These are phyloP conservation scores for Eupsilia transversa DNA, from an alignment of 2,888 invertebrate species.

Conservation along the genomic window DNA sequence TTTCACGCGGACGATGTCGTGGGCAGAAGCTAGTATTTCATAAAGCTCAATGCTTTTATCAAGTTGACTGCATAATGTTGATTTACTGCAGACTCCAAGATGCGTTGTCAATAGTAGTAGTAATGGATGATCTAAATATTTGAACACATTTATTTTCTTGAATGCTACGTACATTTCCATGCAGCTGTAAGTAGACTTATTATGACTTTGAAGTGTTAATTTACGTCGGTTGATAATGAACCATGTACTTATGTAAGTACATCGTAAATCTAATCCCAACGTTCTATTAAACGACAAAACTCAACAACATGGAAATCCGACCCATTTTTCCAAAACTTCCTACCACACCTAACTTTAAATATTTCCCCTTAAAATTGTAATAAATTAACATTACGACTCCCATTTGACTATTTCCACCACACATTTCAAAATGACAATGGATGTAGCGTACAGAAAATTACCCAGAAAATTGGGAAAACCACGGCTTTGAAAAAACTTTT, in stretches of 20 bases:
- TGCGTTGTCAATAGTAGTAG: background rate
- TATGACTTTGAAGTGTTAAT: background rate
- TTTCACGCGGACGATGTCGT: too few species aligned
- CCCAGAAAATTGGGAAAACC: slow-evolving; percentile 80
- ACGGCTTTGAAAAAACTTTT: slow-evolving; percentile 79
- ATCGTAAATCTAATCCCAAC: slow-evolving; percentile 29
- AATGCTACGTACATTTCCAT: background rate
- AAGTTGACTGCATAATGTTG: too few species aligned
- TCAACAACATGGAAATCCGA: slow-evolving; percentile 38
- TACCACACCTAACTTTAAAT: slow-evolving; percentile 60
- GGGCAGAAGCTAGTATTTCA: too few species aligned
- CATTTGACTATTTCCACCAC: slow-evolving; percentile 79
- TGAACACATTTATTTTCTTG: background rate
- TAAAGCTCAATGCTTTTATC: background rate
- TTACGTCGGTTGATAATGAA: background rate
- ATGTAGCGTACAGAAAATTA: slow-evolving; percentile 74
- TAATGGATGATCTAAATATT: background rate
- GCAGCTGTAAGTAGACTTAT: background rate
- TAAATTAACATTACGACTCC: slow-evolving; percentile 77
- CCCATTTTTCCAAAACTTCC: slow-evolving; percentile 54
- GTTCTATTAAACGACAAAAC: slow-evolving; percentile 6
- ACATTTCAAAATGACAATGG: slow-evolving; percentile 82
- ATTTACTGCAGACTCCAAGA: too few species aligned
- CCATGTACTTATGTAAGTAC: slow-evolving; percentile 6
- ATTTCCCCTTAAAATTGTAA: slow-evolving; percentile 71